Evolutionary conservation across 2,113 vertebrate species (phyloP).

Genomic region (Mesocricetus auratus): DNA sequence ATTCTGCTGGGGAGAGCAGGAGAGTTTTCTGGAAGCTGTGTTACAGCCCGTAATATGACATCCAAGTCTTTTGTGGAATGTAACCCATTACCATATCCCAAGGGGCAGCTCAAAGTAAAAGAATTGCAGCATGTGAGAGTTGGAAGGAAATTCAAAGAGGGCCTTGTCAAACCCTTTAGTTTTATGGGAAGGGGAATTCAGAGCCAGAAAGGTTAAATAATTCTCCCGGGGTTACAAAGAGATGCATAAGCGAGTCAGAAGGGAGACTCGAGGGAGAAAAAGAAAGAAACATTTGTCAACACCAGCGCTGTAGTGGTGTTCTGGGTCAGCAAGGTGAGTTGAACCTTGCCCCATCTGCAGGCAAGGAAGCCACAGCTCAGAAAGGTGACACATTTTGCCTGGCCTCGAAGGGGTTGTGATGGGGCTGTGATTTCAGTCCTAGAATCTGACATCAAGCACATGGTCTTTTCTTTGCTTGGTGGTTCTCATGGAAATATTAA

Average conservation of each 20-base stretch:
- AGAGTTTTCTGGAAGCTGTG: conserved; percentile 59
- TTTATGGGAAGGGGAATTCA: conserved; percentile 52
- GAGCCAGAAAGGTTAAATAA: conserved; percentile 58
- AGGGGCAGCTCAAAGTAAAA: conserved; percentile 66
- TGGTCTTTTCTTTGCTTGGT: background rate
- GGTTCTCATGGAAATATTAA: background rate
- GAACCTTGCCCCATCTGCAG: background rate
- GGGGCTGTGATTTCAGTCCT: background rate
- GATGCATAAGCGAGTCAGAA: background rate
- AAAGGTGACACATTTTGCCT: background rate
- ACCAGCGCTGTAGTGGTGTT: background rate
- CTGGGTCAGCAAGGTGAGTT: background rate
- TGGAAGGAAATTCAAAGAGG: conserved; percentile 69
- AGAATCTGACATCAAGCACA: background rate
- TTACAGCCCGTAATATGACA: conserved; percentile 64
- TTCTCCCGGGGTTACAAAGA: conserved; percentile 56
- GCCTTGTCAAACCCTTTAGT: conserved; percentile 61
- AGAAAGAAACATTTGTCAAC: background rate
- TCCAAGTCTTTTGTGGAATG: conserved; percentile 66
- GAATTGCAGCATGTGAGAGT: conserved; percentile 23
- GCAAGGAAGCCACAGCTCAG: background rate
- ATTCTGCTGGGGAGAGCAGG: conserved; percentile 28
- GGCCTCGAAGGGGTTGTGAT: background rate
- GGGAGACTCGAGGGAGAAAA: background rate
- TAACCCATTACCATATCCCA: conserved; percentile 76